Base-by-base conservation (phyloP, 2,888 invertebrate genomes). In the Hyalella azteca region DNA sequence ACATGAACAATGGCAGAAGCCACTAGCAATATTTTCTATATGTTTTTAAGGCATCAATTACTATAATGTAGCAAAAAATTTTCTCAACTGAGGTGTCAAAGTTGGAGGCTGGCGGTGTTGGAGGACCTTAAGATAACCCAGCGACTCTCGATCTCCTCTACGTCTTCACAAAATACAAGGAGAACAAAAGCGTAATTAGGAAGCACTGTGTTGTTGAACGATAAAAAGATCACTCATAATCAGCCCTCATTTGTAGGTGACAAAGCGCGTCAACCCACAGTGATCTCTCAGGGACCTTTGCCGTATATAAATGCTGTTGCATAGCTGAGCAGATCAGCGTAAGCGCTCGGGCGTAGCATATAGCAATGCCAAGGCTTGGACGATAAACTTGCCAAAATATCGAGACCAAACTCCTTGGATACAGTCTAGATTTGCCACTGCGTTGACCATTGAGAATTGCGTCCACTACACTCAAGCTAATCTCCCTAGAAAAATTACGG, bases 211-310 rank as follows among this genome's bases (percentile, higher is more conserved):
- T 36, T 19, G 36, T 32, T 39, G 66, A 66, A 36, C 66, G 66
- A 66, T 36, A 66, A 32, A 36, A 32, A 36, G 36, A 66, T 66
- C 32, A 66, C 39, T 66, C 66, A 66, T 66, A 66, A 66, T 66
- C 66, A 66, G 66, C 32, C 22, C 66, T 66, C 66, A 66, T 66
- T 66, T 36, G 66, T 66, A 66, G 66, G 66, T 66, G 66, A 66
- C 66, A 66, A 66, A 66, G 66, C 66, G n/a, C 32, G 7, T 66
- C 22, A 22, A 54, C 22, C 54, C 29, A 54, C 54, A 54, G 3
- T 54, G 54, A 54, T 54, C 54, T 29, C 54, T 26, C 22, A 29
- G 9, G 26, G 54, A 54, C 54, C 26, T 54, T 54, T 54, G 26
- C 22, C 22, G 54, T 26, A 11, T 29, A 54, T 11, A 54, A 54